phyloP scores from a whole-genome alignment of 2,888 invertebrate genomes.

The Priocnemis perturbator region DNA sequence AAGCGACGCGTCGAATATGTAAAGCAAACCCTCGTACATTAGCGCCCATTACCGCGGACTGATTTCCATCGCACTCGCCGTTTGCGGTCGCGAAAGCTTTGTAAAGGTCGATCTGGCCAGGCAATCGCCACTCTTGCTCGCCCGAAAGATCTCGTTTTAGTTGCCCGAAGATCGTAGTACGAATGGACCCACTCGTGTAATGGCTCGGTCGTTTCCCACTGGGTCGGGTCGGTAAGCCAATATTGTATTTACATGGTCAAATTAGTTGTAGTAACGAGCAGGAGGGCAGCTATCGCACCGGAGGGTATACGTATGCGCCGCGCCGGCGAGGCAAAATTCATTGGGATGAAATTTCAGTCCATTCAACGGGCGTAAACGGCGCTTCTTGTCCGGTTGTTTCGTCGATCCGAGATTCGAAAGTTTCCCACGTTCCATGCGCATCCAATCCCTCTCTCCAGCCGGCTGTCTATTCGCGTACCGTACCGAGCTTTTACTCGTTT shows the following conservation, averaged over 20 bases:
- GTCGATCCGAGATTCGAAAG: neutral
- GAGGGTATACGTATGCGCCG: neutral
- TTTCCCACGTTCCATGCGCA: neutral
- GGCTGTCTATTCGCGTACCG: neutral
- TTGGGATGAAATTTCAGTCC: conserved; percentile 35
- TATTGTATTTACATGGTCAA: conserved; percentile 49
- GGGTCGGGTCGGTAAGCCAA: conserved; percentile 36
- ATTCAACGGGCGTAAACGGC: neutral
- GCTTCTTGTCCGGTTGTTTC: conserved; percentile 4
- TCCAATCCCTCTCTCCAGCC: neutral
- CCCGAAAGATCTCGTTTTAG: neutral
- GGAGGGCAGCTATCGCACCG: conserved; percentile 16
- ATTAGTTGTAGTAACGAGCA: conserved; percentile 40
- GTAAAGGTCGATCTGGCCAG: too few species aligned
- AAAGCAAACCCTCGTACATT: too few species aligned
- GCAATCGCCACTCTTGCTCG: too few species aligned
- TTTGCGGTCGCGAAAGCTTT: too few species aligned
- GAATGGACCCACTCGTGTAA: conserved; percentile 19
- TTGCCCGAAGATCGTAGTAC: conserved; percentile 10
- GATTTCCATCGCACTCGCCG: too few species aligned
- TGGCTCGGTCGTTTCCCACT: conserved; percentile 25
- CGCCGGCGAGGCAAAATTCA: conserved; percentile 27
- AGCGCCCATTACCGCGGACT: too few species aligned
- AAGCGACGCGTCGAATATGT: too few species aligned
- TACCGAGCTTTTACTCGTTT: too few species aligned